phyloP scores from a whole-genome alignment of 2,113 vertebrate genomes.

The Puffinus mauretanicus region DNA sequence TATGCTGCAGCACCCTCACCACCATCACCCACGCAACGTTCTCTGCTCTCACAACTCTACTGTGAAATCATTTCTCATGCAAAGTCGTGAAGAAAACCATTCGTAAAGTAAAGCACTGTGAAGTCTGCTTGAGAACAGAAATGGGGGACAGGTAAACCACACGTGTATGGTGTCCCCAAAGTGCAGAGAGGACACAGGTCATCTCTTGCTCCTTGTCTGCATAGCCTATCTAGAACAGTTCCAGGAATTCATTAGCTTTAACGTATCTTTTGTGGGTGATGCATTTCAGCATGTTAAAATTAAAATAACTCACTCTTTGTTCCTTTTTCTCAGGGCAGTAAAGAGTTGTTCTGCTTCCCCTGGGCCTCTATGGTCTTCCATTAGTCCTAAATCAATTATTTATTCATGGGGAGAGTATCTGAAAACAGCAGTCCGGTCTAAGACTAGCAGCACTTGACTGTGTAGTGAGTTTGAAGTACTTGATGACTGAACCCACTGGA shows the following conservation, averaged over 20 bases:
- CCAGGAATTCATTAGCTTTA: not conserved
- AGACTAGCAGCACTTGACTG: not conserved
- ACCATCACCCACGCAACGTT: fast-evolving
- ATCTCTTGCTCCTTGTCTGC: not conserved
- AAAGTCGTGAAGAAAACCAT: not conserved
- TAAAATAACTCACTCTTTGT: not conserved
- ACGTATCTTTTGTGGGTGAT: not conserved
- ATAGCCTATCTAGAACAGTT: not conserved
- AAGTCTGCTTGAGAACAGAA: not conserved
- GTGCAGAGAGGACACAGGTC: not conserved
- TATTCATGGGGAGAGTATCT: not conserved
- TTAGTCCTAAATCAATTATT: constrained; percentile 45
- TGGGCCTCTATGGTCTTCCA: not conserved
- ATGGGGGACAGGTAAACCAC: not conserved
- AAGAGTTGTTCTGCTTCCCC: not conserved
- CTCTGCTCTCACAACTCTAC: not conserved
- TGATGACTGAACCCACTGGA: not conserved
- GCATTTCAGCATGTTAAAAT: not conserved
- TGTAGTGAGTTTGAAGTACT: not conserved
- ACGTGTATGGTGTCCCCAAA: not conserved
- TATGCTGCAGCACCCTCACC: not conserved
- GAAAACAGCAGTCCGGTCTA: not conserved
- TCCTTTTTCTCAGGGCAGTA: not conserved
- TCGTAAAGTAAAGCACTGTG: not conserved
- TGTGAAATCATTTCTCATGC: not conserved